A percentile compares a stretch with the other conserved stretches of the same genome.
These are phyloP conservation scores for Marcusenius ussheri DNA, from an alignment of 2,113 vertebrate species.

Conservation along the genomic window DNA sequence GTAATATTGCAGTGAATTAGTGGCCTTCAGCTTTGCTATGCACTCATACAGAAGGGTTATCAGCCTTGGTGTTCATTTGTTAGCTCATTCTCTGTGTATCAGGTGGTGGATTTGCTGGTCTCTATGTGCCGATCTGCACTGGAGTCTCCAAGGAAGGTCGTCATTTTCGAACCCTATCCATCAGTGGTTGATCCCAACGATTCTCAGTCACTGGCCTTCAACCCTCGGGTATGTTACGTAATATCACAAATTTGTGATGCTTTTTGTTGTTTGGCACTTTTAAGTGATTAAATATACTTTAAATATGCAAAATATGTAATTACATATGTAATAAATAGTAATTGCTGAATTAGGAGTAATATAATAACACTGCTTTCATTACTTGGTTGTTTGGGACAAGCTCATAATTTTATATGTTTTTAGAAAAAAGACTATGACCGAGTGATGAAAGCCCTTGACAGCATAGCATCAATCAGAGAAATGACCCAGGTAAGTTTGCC, in stretches of 20 bases:
- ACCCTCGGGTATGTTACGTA: constrained; percentile 68
- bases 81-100: constrained; percentile 26
- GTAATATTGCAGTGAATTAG: not conserved
- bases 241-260: not conserved
- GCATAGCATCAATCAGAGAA: constrained; percentile 85
- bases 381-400: not conserved
- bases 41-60: not conserved
- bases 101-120: constrained; percentile 83
- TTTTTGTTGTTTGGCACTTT: not conserved
- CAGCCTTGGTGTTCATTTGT: not conserved
- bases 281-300: not conserved
- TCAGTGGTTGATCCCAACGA: constrained; percentile 86
- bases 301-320: not conserved
- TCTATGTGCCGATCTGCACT: constrained; percentile 85
- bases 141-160: constrained; percentile 82
- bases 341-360: not conserved
- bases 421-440: constrained; percentile 88
- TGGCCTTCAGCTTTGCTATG: not conserved
- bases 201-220: constrained; percentile 81
- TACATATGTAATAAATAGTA: not conserved
- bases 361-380: not conserved
- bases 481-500: constrained; percentile 73
- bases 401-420: constrained; percentile 20
- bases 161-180: constrained; percentile 90
- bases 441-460: constrained; percentile 82